Conservation (phyloP, 2,797 vertebrate genomes). For the Allobates femoralis region DNA sequence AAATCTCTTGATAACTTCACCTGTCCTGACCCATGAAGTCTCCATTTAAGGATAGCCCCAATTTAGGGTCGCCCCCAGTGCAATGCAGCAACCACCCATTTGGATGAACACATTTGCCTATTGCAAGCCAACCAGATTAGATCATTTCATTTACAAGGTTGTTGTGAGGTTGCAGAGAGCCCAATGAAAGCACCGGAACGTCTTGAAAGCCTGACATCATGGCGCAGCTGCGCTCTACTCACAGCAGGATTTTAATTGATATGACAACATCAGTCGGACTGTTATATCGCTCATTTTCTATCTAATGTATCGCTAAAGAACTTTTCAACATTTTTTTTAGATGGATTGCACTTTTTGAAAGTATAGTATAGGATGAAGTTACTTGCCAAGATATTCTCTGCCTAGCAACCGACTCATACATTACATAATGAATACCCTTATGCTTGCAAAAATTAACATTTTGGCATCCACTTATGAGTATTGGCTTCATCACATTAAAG, state of each 20-base stretch:
- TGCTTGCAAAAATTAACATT: neutral
- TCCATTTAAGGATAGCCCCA: slow-evolving; percentile 45
- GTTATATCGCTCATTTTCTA: neutral
- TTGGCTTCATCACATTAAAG: slow-evolving; percentile 38
- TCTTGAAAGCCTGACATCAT: slow-evolving; percentile 51
- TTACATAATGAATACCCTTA: neutral
- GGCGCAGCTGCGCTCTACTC: slow-evolving; percentile 30
- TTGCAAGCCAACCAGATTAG: slow-evolving; percentile 39
- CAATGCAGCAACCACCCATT: slow-evolving; percentile 26
- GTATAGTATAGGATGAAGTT: neutral
- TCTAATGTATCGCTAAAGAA: neutral
- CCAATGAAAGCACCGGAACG: slow-evolving; percentile 41
- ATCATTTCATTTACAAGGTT: slow-evolving; percentile 39
- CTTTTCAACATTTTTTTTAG: neutral
- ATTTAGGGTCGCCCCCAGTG: neutral
- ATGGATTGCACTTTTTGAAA: neutral
- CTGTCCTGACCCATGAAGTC: slow-evolving; percentile 65
- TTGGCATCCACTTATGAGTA: slow-evolving; percentile 1
- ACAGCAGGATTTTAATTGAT: slow-evolving; percentile 41
- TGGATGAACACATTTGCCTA: slow-evolving; percentile 14
- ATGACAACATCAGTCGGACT: slow-evolving; percentile 1
- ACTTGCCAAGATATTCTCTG: slow-evolving; percentile 5
- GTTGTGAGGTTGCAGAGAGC: slow-evolving; percentile 39
- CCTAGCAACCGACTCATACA: slow-evolving; percentile 13
- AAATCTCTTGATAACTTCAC: slow-evolving; percentile 67